Evolutionary conservation across 1,140 invertebrate species (phyloP).

Genomic region (Laupala kohalensis): DNA sequence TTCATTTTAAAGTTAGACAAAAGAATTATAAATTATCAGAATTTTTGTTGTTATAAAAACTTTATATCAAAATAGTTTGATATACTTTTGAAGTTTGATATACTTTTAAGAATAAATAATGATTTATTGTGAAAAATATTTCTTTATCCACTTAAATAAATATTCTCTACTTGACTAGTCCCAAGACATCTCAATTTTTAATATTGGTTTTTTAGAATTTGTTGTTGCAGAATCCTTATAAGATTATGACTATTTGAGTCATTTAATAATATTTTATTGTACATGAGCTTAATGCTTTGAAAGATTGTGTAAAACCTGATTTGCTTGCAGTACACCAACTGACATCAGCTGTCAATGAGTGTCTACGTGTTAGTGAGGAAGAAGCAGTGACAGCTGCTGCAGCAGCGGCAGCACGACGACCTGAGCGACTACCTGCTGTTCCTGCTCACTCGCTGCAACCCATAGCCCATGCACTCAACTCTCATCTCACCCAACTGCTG

Average conservation of each 20-base stretch:
- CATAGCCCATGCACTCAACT: constrained; percentile 36
- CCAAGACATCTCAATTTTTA: background rate
- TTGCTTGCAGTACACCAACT: constrained; percentile 40
- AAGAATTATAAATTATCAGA: background rate
- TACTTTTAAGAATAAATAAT: too few relatives aligned
- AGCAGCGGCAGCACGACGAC: constrained; percentile 17
- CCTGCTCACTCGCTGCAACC: constrained; percentile 35
- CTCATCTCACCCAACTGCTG: constrained; percentile 42
- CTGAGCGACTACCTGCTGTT: constrained; percentile 31
- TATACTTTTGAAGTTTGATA: too few relatives aligned
- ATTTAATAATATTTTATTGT: too few relatives aligned
- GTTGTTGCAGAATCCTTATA: too few relatives aligned
- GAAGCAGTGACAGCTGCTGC: constrained; percentile 28
- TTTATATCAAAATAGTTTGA: background rate
- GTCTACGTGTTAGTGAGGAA: constrained; percentile 35
- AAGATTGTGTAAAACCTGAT: too few relatives aligned
- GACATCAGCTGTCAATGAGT: constrained; percentile 35
- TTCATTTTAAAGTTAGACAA: background rate
- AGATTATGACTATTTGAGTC: too few relatives aligned
- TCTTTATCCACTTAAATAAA: background rate
- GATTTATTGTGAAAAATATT: too few relatives aligned
- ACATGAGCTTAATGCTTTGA: too few relatives aligned
- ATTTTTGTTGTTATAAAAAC: background rate
- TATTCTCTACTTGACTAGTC: background rate
- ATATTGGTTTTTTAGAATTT: too few relatives aligned